These are phyloP conservation scores for Ctenomys sociabilis DNA, from an alignment of 2,113 vertebrate genomes.

Conservation along the genomic window DNA sequence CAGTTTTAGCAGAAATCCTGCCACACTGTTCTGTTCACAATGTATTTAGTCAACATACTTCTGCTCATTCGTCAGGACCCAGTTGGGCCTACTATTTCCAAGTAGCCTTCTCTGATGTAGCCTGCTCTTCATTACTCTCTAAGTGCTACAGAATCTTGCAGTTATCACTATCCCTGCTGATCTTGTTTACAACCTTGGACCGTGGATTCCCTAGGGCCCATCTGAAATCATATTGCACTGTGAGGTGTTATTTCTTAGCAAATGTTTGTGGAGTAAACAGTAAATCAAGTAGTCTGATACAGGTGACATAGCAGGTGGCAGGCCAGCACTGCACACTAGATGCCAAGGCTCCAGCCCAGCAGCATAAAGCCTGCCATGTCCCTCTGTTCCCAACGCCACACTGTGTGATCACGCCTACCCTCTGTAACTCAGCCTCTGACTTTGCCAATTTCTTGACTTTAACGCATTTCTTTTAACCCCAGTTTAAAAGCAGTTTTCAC, in stretches of 20 bases:
- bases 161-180: neutral
- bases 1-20: neutral
- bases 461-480: neutral
- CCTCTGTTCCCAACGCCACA: fast-evolving
- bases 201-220: neutral
- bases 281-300: neutral
- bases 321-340: neutral
- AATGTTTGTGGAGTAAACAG: neutral
- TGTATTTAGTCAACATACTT: neutral
- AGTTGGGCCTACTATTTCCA: neutral
- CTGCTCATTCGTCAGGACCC: neutral
- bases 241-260: neutral
- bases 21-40: neutral
- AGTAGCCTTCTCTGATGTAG: neutral
- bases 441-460: neutral
- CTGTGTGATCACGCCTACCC: fast-evolving
- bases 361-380: neutral
- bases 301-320: neutral
- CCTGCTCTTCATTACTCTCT: neutral
- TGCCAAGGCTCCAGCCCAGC: neutral
- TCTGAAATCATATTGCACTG: neutral
- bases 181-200: neutral
- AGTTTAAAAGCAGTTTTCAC: neutral
- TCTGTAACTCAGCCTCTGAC: neutral
- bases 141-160: neutral